These are phyloP conservation scores for Thaumetopoea pityocampa DNA, from an alignment of 1,140 invertebrate species.

Conservation along the genomic window DNA sequence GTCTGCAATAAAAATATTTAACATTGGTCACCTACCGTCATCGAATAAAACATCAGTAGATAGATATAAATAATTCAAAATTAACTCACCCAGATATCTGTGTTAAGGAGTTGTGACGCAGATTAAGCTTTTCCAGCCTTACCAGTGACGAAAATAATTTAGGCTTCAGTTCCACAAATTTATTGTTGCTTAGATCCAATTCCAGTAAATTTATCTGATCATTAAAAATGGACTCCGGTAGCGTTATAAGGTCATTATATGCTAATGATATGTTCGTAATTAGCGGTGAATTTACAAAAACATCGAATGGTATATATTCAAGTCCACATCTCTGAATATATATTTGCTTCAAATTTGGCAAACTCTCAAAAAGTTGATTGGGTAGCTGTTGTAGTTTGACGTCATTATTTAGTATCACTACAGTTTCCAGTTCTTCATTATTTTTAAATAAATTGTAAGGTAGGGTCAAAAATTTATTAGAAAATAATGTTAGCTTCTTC, in stretches of 20 bases:
- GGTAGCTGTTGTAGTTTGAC: constrained; percentile 76
- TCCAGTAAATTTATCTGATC: constrained; percentile 75
- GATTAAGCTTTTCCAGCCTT: constrained; percentile 72
- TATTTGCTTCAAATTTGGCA: constrained; percentile 73
- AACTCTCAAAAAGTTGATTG: constrained; percentile 74
- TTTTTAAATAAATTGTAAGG: constrained; percentile 77
- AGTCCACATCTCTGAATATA: constrained; percentile 72
- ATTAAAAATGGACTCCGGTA: constrained; percentile 77
- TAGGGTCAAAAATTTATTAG: constrained; percentile 78
- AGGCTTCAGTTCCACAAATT: constrained; percentile 72
- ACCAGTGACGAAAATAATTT: constrained; percentile 71
- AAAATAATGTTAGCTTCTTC: constrained; percentile 76
- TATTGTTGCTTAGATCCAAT: constrained; percentile 77
- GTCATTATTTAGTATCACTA: constrained; percentile 77
- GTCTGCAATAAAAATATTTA: constrained; percentile 41
- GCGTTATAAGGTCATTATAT: constrained; percentile 72
- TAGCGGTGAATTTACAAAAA: constrained; percentile 76
- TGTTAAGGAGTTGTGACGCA: constrained; percentile 75
- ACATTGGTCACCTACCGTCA: constrained; percentile 10
- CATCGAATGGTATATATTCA: constrained; percentile 72
- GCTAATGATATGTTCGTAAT: constrained; percentile 77
- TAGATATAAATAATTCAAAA: constrained; percentile 17
- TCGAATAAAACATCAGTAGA: constrained; percentile 1
- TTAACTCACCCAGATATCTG: constrained; percentile 73
- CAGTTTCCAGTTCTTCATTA: constrained; percentile 71